phyloP scores from a whole-genome alignment of 2,888 invertebrate genomes.

The Thelaira solivaga region DNA sequence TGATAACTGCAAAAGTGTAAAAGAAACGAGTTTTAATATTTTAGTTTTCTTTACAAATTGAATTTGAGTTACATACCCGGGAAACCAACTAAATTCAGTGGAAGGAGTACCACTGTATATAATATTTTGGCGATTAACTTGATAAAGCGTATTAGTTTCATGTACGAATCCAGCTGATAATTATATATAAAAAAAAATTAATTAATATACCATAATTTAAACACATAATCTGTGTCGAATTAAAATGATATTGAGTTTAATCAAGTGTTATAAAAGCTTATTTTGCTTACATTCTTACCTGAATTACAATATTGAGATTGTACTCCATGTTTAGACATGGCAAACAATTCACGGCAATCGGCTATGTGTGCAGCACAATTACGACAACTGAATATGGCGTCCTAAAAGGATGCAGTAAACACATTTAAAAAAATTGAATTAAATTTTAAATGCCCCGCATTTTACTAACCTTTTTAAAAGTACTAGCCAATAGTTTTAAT shows the following conservation, averaged over 20 bases:
- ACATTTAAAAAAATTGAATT: neutral
- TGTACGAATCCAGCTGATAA: conserved; percentile 83
- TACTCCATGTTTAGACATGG: conserved; percentile 89
- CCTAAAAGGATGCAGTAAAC: conserved; percentile 71
- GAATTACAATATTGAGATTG: conserved; percentile 90
- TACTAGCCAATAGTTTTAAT: conserved; percentile 77
- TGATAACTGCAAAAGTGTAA: conserved; percentile 80
- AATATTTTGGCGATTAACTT: conserved; percentile 78
- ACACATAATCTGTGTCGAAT: too few relatives aligned
- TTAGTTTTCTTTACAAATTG: neutral
- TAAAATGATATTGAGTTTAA: too few relatives aligned
- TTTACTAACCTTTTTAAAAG: conserved; percentile 70
- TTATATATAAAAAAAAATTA: conserved; percentile 17
- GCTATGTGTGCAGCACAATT: conserved; percentile 80
- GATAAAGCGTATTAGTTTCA: conserved; percentile 85
- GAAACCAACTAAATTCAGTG: conserved; percentile 90
- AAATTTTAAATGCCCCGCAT: neutral
- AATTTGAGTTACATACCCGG: conserved; percentile 78
- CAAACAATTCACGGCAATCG: conserved; percentile 84
- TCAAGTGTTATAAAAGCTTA: too few relatives aligned
- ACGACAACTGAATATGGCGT: conserved; percentile 80
- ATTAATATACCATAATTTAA: too few relatives aligned
- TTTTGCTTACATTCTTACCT: conserved; percentile 69
- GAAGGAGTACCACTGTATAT: conserved; percentile 80
- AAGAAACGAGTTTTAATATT: neutral